phyloP scores from a whole-genome alignment of 1,140 invertebrate species.

The Tetranychus urticae region DNA sequence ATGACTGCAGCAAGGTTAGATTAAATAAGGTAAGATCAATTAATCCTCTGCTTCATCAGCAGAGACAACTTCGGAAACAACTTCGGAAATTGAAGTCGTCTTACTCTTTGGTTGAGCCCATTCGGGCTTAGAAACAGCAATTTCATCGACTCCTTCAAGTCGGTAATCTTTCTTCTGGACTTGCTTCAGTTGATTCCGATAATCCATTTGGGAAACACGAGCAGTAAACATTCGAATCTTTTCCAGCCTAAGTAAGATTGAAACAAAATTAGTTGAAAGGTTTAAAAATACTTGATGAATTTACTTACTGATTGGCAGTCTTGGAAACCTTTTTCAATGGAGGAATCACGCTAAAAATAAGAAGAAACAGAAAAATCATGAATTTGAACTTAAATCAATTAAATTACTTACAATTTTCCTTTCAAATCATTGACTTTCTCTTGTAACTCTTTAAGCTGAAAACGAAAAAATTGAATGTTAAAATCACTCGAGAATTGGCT shows the following conservation, averaged over 20 bases:
- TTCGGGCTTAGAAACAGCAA: no score
- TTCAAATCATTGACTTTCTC: slow-evolving; percentile 98
- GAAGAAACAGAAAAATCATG: not conserved
- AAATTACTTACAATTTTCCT: slow-evolving; percentile 91
- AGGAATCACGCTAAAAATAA: not conserved
- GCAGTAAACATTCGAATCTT: slow-evolving; percentile 31
- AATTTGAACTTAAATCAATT: not conserved
- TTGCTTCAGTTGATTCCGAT: not conserved
- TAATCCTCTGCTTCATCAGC: no score
- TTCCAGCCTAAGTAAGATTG: slow-evolving; percentile 66
- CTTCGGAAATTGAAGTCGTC: no score
- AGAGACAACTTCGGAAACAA: no score
- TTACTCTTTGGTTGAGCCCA: no score
- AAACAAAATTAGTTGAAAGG: slow-evolving; percentile 26
- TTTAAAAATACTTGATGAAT: slow-evolving; percentile 54
- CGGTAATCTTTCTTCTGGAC: not conserved
- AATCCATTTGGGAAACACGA: slow-evolving; percentile 27
- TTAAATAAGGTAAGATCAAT: no score
- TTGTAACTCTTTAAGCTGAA: slow-evolving; percentile 42
- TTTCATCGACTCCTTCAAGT: no score
- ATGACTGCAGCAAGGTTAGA: no score
- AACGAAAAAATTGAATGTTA: no score
- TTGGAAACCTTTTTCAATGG: not conserved
- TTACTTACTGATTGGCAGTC: slow-evolving; percentile 68
- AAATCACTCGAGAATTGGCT: slow-evolving; percentile 29